phyloP scores from a whole-genome alignment of 2,797 vertebrate genomes.

The Neopelma chrysocephalum region DNA sequence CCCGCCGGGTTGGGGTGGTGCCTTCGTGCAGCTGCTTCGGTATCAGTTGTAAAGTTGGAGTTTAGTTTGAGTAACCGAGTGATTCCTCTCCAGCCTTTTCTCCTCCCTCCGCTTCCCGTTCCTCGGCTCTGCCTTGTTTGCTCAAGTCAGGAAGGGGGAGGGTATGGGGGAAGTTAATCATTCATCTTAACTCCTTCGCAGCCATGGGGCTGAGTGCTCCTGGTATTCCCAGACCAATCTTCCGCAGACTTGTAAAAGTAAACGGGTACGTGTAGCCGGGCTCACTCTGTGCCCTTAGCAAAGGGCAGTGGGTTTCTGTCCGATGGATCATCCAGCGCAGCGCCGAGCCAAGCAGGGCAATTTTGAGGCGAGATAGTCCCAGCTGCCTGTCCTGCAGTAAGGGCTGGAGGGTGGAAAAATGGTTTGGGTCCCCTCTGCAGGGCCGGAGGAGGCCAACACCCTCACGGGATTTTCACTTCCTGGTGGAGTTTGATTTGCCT shows the following conservation, averaged over 20 bases:
- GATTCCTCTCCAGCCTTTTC: background rate
- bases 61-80: background rate
- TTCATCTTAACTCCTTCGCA: conserved; percentile 64
- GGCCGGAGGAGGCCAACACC: conserved; percentile 6
- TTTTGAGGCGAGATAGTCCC: background rate
- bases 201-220: background rate
- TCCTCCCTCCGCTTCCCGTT: conserved; percentile 36
- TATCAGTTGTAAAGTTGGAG: background rate
- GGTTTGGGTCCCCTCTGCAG: background rate
- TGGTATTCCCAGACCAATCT: background rate
- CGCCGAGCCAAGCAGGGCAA: background rate
- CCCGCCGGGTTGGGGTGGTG: background rate
- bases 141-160: conserved; percentile 65
- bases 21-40: background rate
- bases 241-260: background rate
- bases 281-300: background rate
- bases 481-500: conserved; percentile 43
- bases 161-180: conserved; percentile 59
- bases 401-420: background rate
- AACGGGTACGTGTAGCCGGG: background rate
- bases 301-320: background rate
- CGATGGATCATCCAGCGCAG: background rate
- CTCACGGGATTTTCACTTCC: conserved; percentile 35
- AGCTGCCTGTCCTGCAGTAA: background rate
- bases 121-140: conserved; percentile 37